These are phyloP conservation scores for Cyphomyrmex costatus DNA, from an alignment of 1,140 invertebrate species.

Conservation along the genomic window DNA sequence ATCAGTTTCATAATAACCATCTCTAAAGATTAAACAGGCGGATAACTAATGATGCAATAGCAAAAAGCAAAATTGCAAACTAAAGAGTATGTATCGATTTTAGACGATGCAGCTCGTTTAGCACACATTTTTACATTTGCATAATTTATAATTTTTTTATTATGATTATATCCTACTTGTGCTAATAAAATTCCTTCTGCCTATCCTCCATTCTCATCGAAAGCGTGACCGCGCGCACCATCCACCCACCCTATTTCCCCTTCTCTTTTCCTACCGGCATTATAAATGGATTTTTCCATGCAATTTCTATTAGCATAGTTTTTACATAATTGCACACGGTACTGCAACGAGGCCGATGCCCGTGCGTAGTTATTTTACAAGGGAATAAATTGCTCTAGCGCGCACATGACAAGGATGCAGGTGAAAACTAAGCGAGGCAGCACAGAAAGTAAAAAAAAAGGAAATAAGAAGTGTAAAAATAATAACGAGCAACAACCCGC, in stretches of 20 bases:
- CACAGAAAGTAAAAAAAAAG: conserved; percentile 9
- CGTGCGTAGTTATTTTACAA: conserved; percentile 76
- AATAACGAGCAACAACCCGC: conserved; percentile 20
- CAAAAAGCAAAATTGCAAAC: conserved; percentile 26
- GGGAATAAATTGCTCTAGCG: conserved; percentile 64
- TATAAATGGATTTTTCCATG: conserved; percentile 83
- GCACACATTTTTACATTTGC: conserved; percentile 81
- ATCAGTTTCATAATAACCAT: background rate
- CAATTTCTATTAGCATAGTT: conserved; percentile 86
- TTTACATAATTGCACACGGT: conserved; percentile 83
- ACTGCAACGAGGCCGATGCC: conserved; percentile 72
- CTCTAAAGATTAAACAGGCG: background rate
- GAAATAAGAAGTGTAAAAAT: conserved; percentile 33
- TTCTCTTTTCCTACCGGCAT: conserved; percentile 4
- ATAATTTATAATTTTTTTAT: conserved; percentile 83
- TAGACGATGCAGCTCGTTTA: conserved; percentile 71
- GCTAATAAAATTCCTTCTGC: conserved; percentile 52
- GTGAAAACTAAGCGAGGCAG: conserved; percentile 2
- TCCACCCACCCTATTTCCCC: background rate
- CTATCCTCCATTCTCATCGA: conserved; percentile 39
- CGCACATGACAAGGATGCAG: conserved; percentile 10
- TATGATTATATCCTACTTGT: conserved; percentile 71
- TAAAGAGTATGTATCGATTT: conserved; percentile 74
- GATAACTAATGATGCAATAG: conserved; percentile 18
- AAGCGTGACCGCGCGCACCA: conserved; percentile 1